Evolutionary conservation across 2,797 vertebrate species (phyloP), one percentile per base, ranked within the genome.

Genomic region (Sciurus carolinensis): DNA sequence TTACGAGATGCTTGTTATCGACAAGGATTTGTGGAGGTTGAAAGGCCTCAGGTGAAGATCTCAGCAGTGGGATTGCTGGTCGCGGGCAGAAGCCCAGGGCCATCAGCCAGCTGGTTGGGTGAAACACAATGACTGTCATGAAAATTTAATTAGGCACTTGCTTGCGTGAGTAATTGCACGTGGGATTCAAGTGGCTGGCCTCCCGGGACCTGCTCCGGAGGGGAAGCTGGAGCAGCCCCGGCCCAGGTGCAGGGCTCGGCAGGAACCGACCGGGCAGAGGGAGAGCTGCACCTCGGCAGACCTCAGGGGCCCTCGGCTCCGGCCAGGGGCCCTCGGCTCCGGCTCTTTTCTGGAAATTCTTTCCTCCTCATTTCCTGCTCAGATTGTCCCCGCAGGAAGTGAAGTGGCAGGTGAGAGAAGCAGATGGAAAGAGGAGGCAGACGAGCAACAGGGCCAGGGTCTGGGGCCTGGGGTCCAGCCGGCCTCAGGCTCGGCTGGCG

Each of bases 61-160:
- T 71, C 64, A 30, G 18, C 1, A 0, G 7, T 2, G 13, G 47
- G 54, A 24, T 15, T 4, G n/a, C 87, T 59, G 24, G 52, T 7
- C 42, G 2, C 28, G 42, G 72, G 54, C 47, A 73, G 36, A 95
- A 59, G 20, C 0, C 2, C 44, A 69, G 77, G 17, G 54, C 83
- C 64, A n/a, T 67, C 54, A 14, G 67, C 44, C 54, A 80, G 52
- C 80, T 52, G 44, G 90, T 72, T 67, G 64, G 47, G n/a, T 81
- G 50, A 93, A 92, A 67, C 42, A 54, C 30, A 47, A 28, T 44
- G 80, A 81, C 77, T 73, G 20, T 28, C 62, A 28, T 30, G 77
- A 93, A 89, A 92, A 67, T 87, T 86, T 77, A 89, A 96, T 90
- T 94, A 94, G 94, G 92, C 91, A 39, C 81, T 94, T 86, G 75